Percentiles rank a stretch among this genome's conserved stretches.
Conservation (phyloP, 2,113 vertebrate species). For the Argyrosomus japonicus region DNA sequence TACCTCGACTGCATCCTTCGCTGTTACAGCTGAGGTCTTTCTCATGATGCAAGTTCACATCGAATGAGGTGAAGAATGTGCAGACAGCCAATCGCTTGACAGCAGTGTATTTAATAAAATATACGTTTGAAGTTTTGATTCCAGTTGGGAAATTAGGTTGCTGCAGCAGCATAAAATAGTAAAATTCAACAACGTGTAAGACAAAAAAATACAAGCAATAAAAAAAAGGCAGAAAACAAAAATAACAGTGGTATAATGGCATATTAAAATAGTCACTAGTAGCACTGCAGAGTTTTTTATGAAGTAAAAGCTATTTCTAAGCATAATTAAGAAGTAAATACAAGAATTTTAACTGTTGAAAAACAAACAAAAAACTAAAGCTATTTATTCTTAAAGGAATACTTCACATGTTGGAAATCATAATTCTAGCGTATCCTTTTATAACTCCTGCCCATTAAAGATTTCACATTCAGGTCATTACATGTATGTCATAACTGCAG, state of each 20-base stretch:
- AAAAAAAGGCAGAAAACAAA: background rate
- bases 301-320: background rate
- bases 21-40: background rate
- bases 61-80: background rate
- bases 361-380: background rate
- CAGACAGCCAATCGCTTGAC: background rate
- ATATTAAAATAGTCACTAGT: background rate
- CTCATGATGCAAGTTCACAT: conserved; percentile 13
- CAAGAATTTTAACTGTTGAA: background rate
- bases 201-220: background rate
- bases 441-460: background rate
- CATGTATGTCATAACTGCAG: background rate
- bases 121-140: conserved; percentile 36
- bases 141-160: conserved; percentile 50
- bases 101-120: conserved; percentile 41
- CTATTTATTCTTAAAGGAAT: no score
- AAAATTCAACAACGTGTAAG: conserved; percentile 16
- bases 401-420: background rate
- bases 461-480: background rate
- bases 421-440: background rate
- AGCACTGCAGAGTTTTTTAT: background rate
- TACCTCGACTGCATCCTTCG: background rate
- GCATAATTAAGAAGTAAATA: background rate
- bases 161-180: conserved; percentile 29
- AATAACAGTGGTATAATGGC: no score